These are phyloP conservation scores for Sphaeridia pumilis DNA, from an alignment of 2,888 invertebrate genomes.

Conservation along the genomic window DNA sequence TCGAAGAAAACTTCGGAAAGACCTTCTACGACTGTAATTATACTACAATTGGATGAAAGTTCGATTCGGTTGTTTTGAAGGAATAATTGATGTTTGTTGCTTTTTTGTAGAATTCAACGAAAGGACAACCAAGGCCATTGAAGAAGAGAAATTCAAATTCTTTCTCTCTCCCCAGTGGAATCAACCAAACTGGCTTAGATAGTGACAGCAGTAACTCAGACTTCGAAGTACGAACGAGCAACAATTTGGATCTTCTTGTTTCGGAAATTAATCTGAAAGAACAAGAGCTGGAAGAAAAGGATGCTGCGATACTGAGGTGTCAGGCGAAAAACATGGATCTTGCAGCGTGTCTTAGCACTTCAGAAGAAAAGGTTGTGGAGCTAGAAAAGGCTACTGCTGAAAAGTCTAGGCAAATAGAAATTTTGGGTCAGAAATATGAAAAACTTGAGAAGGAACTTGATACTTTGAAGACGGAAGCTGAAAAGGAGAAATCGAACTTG, in stretches of 20 bases:
- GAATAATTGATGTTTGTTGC: too few species aligned
- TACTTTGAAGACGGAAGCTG: too few species aligned
- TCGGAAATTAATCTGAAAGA: neutral
- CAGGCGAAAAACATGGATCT: neutral
- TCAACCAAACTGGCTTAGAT: neutral
- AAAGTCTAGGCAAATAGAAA: neutral
- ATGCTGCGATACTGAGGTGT: neutral
- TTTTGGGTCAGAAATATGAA: too few species aligned
- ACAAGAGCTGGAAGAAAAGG: neutral
- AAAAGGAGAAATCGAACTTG: too few species aligned
- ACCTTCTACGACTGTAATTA: neutral
- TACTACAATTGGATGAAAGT: neutral
- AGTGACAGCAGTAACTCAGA: neutral
- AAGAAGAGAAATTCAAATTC: neutral
- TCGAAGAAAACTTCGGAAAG: too few species aligned
- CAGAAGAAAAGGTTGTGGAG: neutral
- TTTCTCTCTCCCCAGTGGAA: neutral
- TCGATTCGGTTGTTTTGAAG: too few species aligned
- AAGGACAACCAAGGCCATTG: neutral
- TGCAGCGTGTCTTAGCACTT: neutral
- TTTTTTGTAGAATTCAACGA: neutral
- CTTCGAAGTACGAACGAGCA: neutral
- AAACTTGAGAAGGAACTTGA: too few species aligned
- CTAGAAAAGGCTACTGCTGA: conserved; percentile 1
- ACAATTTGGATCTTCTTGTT: neutral